phyloP scores from a whole-genome alignment of 2,113 vertebrate species.

The Phainopepla nitens region DNA sequence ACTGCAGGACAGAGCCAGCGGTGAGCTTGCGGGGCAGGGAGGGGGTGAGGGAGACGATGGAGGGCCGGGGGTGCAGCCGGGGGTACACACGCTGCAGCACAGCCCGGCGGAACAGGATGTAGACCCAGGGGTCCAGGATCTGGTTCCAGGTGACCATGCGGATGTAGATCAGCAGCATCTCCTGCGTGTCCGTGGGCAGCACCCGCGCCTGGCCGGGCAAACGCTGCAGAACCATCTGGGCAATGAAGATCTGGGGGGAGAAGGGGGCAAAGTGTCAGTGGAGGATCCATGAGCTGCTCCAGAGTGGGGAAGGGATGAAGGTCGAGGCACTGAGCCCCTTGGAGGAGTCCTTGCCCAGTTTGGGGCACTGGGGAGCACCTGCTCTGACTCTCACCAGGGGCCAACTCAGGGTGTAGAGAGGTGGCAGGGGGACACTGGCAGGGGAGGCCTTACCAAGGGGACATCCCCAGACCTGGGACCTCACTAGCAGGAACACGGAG shows the following conservation, averaged over 20 bases:
- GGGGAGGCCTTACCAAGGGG: neutral
- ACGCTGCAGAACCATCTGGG: conserved; percentile 72
- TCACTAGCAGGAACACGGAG: neutral
- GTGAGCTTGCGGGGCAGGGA: conserved; percentile 74
- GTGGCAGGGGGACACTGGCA: rapidly evolving
- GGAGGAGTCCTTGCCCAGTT: neutral
- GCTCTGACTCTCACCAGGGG: neutral
- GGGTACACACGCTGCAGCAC: conserved; percentile 83
- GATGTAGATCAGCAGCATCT: conserved; percentile 82
- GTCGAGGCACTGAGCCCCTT: rapidly evolving
- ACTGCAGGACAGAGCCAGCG: conserved; percentile 22
- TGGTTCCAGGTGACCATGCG: conserved; percentile 96
- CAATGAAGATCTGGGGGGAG: conserved; percentile 81
- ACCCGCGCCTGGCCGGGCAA: neutral
- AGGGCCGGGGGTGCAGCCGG: conserved; percentile 67
- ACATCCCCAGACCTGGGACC: too few relatives aligned
- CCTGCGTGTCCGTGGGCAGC: conserved; percentile 39
- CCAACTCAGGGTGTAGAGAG: neutral
- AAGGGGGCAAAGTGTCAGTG: neutral
- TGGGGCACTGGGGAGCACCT: neutral
- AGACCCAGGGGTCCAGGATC: conserved; percentile 96
- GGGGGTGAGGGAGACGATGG: conserved; percentile 67
- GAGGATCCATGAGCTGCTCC: neutral
- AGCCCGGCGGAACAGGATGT: conserved; percentile 89
- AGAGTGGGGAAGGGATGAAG: neutral